Conservation (phyloP, 2,888 invertebrate species). For the Carterocephalus palaemon region DNA sequence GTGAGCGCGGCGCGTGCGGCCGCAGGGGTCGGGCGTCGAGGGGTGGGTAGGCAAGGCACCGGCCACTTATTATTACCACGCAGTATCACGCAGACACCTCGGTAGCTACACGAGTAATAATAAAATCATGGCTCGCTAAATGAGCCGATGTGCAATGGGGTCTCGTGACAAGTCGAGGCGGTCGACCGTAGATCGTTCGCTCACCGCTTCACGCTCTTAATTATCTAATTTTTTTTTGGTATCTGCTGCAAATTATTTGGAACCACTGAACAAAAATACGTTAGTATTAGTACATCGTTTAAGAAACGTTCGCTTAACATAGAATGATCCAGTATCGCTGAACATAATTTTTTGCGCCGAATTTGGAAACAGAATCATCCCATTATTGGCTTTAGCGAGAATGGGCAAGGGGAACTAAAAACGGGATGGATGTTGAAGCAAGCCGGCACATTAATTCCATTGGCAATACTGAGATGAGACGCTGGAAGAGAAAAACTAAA, state of each 20-base stretch:
- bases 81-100: conserved; percentile 47
- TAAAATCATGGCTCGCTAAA: conserved; percentile 42
- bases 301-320: conserved; percentile 18
- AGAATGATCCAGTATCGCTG: conserved; percentile 31
- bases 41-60: conserved; percentile 37
- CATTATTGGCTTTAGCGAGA: conserved; percentile 51
- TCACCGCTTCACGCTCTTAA: not conserved
- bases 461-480: conserved; percentile 58
- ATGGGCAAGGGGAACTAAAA: conserved; percentile 44
- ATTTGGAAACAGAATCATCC: conserved; percentile 45
- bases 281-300: not conserved
- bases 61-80: conserved; percentile 65
- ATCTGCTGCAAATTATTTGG: not conserved
- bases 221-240: not conserved
- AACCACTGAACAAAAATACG: no score
- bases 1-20: conserved; percentile 46
- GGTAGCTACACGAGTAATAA: conserved; percentile 46
- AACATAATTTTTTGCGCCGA: conserved; percentile 32
- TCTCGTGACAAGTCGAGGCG: not conserved
- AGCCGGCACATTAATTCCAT: conserved; percentile 64
- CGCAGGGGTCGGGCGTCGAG: conserved; percentile 45
- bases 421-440: conserved; percentile 55
- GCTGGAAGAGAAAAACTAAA: conserved; percentile 60
- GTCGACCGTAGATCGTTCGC: not conserved
- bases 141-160: conserved; percentile 26